A percentile compares a stretch with the other conserved stretches of the same genome.
Evolutionary conservation across 2,888 invertebrate species (phyloP).

Genomic region (Toxonevra muliebris): DNA sequence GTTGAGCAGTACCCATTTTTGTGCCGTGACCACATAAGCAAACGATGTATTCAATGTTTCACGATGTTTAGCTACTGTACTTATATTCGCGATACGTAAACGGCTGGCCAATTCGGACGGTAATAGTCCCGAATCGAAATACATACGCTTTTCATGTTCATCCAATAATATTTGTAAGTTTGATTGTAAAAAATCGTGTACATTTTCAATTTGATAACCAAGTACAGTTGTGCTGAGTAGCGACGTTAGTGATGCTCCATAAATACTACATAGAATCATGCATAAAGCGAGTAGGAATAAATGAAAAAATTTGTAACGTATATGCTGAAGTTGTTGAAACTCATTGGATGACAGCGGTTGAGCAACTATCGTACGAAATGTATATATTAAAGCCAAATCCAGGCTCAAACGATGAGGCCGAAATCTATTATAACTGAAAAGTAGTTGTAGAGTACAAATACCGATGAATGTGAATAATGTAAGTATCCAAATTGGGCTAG

Average conservation of each 20-base stretch:
- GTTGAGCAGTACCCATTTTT: conserved; percentile 51
- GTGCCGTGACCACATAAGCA: conserved; percentile 52
- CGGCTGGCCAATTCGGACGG: conserved; percentile 42
- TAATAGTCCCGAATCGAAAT: conserved; percentile 36
- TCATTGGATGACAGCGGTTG: conserved; percentile 14
- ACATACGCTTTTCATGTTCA: conserved; percentile 51
- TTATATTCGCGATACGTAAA: conserved; percentile 43
- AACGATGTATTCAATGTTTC: conserved; percentile 45
- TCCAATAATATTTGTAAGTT: conserved; percentile 52
- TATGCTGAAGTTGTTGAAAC: too few relatives aligned
- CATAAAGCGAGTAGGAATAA: conserved; percentile 13
- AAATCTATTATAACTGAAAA: too few relatives aligned
- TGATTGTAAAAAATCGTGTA: conserved; percentile 50
- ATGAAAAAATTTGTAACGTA: conserved; percentile 10
- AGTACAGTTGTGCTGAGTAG: conserved; percentile 42
- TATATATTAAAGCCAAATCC: too few relatives aligned
- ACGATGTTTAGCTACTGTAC: conserved; percentile 44
- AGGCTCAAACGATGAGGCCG: too few relatives aligned
- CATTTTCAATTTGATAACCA: conserved; percentile 49
- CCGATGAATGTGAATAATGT: too few relatives aligned
- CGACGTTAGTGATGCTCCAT: conserved; percentile 38
- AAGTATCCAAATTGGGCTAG: too few relatives aligned
- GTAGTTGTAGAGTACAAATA: too few relatives aligned
- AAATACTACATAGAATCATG: conserved; percentile 33
- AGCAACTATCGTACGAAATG: not conserved